These are phyloP conservation scores for Lasioglossum leucozonium DNA, from an alignment of 2,888 invertebrate species.

Conservation along the genomic window DNA sequence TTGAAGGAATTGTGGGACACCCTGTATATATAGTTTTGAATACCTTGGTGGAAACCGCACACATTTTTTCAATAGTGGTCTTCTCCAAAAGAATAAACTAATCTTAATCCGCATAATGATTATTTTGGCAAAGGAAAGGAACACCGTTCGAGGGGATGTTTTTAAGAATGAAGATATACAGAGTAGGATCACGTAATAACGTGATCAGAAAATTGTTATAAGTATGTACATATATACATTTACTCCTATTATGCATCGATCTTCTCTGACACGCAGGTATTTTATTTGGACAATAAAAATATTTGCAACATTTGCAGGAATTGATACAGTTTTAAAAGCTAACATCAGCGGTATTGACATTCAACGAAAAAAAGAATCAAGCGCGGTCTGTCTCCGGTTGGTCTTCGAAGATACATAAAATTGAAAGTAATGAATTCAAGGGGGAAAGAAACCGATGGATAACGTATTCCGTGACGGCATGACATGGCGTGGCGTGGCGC, in stretches of 20 bases:
- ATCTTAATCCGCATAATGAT: too few species aligned
- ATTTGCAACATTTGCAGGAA: neutral
- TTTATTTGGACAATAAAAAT: neutral
- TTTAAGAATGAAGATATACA: neutral
- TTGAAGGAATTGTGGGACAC: too few species aligned
- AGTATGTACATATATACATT: too few species aligned
- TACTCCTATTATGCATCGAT: neutral
- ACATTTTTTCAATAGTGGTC: neutral
- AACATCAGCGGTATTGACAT: neutral
- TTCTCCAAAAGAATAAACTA: neutral
- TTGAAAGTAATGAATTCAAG: neutral
- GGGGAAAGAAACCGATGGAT: neutral
- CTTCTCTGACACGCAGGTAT: neutral
- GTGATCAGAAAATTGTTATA: too few species aligned
- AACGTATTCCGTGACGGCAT: neutral
- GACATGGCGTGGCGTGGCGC: neutral
- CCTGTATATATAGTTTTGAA: too few species aligned
- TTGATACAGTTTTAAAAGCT: neutral
- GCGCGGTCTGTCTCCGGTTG: neutral
- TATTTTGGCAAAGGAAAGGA: neutral
- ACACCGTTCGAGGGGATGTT: too few species aligned
- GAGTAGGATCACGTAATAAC: too few species aligned
- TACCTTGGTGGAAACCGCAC: too few species aligned
- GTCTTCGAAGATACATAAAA: neutral
- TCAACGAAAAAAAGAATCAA: neutral